phyloP scores from a whole-genome alignment of 2,888 invertebrate species.

The Lochmaea crataegi region DNA sequence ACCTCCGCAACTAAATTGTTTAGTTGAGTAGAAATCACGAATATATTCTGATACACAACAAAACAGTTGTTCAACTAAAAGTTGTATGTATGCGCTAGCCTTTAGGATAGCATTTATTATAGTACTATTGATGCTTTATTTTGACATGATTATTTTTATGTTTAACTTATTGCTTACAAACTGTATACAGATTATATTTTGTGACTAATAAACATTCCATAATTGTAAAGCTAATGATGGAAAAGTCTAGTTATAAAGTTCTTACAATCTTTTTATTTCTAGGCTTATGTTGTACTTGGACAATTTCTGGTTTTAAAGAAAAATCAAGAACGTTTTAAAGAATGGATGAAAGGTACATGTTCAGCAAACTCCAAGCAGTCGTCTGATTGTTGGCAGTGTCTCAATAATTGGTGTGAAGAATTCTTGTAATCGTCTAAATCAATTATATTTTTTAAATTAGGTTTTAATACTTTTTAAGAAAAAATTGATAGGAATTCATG shows the following conservation, averaged over 20 bases:
- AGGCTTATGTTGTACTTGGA: constrained; percentile 98
- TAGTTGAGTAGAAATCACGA: too few relatives aligned
- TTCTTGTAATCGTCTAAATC: constrained; percentile 83
- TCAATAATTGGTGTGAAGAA: constrained; percentile 98
- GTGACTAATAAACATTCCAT: too few relatives aligned
- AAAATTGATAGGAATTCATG: constrained; percentile 10
- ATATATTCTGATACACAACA: too few relatives aligned
- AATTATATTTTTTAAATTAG: background rate
- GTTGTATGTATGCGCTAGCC: too few relatives aligned
- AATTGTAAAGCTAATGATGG: too few relatives aligned
- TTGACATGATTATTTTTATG: too few relatives aligned
- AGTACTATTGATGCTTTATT: background rate
- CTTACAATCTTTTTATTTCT: constrained; percentile 56
- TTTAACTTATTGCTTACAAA: too few relatives aligned
- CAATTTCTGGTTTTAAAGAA: constrained; percentile 97
- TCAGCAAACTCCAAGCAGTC: constrained; percentile 94
- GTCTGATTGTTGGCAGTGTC: constrained; percentile 92
- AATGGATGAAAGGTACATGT: constrained; percentile 97
- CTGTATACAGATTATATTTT: too few relatives aligned
- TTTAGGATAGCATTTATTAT: background rate
- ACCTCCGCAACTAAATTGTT: too few relatives aligned
- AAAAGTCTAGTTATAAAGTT: background rate
- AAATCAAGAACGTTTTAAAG: constrained; percentile 93
- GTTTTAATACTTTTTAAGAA: constrained; percentile 8
- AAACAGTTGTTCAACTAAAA: too few relatives aligned